These are phyloP conservation scores for Eilema caniola DNA, from an alignment of 2,888 invertebrate genomes.

Conservation along the genomic window DNA sequence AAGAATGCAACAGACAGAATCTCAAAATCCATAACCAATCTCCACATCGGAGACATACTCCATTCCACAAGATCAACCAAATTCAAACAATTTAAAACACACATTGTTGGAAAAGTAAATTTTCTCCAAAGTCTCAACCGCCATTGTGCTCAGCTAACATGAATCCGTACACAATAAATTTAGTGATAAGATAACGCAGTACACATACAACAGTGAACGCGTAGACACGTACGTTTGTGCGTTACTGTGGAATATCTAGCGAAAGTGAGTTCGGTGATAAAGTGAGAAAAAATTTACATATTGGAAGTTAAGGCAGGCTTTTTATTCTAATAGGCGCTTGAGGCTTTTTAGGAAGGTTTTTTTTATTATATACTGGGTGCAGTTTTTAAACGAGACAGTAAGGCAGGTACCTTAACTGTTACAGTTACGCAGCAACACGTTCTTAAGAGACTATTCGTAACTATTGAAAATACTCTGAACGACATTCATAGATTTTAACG, in stretches of 20 bases:
- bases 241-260: background rate
- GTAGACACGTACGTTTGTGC: background rate
- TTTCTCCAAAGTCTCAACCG: background rate
- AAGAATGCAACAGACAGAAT: too few species aligned
- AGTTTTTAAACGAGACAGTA: too few species aligned
- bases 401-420: too few species aligned
- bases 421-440: too few species aligned
- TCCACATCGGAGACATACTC: background rate
- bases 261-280: background rate
- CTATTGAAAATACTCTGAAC: too few species aligned
- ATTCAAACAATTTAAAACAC: background rate
- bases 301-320: too few species aligned
- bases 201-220: background rate
- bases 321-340: too few species aligned
- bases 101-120: background rate
- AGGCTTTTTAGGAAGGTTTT: too few species aligned
- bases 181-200: slow-evolving; percentile 17
- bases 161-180: slow-evolving; percentile 13
- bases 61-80: background rate
- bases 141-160: slow-evolving; percentile 2
- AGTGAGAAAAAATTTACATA: background rate
- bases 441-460: too few species aligned
- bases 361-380: too few species aligned
- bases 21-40: background rate
- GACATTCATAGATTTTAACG: too few species aligned